Evolutionary conservation across 1,140 invertebrate genomes (phyloP).

Genomic region (Dolichoris vasculosae): DNA sequence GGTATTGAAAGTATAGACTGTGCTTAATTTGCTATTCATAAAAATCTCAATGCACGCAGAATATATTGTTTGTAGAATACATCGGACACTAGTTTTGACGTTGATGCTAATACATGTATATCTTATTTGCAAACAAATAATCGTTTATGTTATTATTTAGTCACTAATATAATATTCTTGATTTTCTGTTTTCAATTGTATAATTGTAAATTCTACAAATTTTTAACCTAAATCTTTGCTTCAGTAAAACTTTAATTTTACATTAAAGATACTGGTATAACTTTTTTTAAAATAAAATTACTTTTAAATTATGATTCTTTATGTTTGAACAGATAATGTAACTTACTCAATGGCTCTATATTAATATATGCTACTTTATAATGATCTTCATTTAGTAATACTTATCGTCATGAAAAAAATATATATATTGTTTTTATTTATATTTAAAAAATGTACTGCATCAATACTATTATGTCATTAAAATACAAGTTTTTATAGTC

Average conservation of each 20-base stretch:
- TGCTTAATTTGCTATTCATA: constrained; percentile 43
- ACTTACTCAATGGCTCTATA: constrained; percentile 29
- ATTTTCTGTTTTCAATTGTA: constrained; percentile 45
- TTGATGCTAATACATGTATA: constrained; percentile 53
- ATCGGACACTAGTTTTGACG: constrained; percentile 18
- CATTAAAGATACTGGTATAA: constrained; percentile 48
- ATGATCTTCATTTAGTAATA: constrained; percentile 28
- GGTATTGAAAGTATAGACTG: constrained; percentile 44
- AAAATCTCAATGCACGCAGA: constrained; percentile 56
- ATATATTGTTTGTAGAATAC: constrained; percentile 46
- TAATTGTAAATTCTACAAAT: constrained; percentile 69
- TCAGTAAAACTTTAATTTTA: constrained; percentile 70
- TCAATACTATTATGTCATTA: no score
- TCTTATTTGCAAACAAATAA: constrained; percentile 69
- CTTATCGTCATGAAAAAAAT: no score
- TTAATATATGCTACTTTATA: constrained; percentile 28
- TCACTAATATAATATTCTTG: constrained; percentile 41
- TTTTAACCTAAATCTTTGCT: constrained; percentile 72
- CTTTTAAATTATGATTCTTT: constrained; percentile 39
- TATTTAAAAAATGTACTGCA: no score
- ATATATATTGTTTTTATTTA: no score
- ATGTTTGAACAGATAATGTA: constrained; percentile 36
- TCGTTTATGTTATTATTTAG: constrained; percentile 54
- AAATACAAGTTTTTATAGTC: no score
- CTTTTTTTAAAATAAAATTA: constrained; percentile 40